These are phyloP conservation scores for Gallinago stenura DNA, from an alignment of 2,797 vertebrate genomes.

Conservation along the genomic window DNA sequence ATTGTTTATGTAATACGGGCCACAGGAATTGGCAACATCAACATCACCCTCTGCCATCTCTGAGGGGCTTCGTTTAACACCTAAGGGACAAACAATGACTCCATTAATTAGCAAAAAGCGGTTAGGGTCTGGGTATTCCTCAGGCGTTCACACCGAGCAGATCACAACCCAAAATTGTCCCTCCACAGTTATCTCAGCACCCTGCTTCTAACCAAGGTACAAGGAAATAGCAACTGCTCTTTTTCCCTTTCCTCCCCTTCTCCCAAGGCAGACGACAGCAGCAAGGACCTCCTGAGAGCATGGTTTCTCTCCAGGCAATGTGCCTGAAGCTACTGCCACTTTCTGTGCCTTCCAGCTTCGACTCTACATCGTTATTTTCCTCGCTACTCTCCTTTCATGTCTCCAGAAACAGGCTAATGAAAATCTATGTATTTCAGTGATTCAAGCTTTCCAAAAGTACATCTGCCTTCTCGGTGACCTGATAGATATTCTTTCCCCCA, in stretches of 20 bases:
- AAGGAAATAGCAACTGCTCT: not conserved
- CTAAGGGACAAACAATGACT: not conserved
- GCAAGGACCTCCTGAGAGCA: not conserved
- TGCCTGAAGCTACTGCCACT: not conserved
- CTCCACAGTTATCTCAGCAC: not conserved
- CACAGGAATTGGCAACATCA: conserved; percentile 75
- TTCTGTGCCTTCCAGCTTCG: not conserved
- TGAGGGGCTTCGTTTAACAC: conserved; percentile 77
- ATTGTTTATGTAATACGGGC: conserved; percentile 83
- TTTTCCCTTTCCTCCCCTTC: not conserved
- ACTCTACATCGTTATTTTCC: not conserved
- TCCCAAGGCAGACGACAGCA: not conserved
- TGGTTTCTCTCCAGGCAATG: not conserved
- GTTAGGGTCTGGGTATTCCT: not conserved
- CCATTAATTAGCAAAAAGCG: not conserved
- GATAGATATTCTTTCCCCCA: not conserved
- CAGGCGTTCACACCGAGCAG: not conserved
- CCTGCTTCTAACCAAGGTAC: not conserved
- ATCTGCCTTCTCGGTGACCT: not conserved
- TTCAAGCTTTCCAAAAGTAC: not conserved
- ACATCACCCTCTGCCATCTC: conserved; percentile 83
- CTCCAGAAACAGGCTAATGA: not conserved
- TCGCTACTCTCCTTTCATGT: not conserved
- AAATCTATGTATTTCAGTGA: not conserved
- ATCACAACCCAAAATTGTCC: not conserved